Percentiles rank a stretch among this genome's conserved stretches.
phyloP scores from a whole-genome alignment of 1,140 invertebrate species.

The Drosophila funebris region DNA sequence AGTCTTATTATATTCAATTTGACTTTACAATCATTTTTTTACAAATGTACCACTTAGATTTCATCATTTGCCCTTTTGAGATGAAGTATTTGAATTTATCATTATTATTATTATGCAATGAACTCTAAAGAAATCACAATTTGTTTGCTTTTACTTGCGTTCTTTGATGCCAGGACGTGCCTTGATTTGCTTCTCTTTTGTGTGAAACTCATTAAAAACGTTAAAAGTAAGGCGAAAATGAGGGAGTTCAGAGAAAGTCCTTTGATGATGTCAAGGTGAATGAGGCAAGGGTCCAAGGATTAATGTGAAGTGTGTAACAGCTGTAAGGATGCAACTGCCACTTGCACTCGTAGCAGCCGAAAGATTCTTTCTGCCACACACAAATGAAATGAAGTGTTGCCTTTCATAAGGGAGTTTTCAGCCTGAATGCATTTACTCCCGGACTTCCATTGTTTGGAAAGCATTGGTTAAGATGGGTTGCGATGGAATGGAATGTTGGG shows the following conservation, averaged over 20 bases:
- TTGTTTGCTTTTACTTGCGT: neutral
- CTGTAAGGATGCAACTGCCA: slow-evolving; percentile 10
- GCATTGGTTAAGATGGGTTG: neutral
- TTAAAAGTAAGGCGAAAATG: slow-evolving; percentile 29
- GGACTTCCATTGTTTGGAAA: neutral
- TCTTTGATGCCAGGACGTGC: neutral
- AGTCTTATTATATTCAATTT: too few relatives aligned
- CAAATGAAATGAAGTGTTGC: slow-evolving; percentile 38
- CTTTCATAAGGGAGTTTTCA: neutral
- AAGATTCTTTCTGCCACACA: slow-evolving; percentile 26
- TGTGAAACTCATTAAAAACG: slow-evolving; percentile 62
- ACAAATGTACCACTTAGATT: too few relatives aligned
- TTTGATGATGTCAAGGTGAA: slow-evolving; percentile 44
- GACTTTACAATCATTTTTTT: too few relatives aligned
- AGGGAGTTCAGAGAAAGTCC: slow-evolving; percentile 2
- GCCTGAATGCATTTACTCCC: slow-evolving; percentile 37
- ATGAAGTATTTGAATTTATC: too few relatives aligned
- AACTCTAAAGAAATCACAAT: too few relatives aligned
- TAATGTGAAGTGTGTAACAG: neutral
- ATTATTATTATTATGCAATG: too few relatives aligned
- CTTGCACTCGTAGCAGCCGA: slow-evolving; percentile 1
- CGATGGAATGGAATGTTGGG: neutral
- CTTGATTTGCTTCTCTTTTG: slow-evolving; percentile 15
- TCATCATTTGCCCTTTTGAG: too few relatives aligned
- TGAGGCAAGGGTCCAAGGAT: neutral